Evolutionary conservation across 2,797 vertebrate species (phyloP), one percentile per base, ranked within the genome.

Genomic region (Sciaenops ocellatus): DNA sequence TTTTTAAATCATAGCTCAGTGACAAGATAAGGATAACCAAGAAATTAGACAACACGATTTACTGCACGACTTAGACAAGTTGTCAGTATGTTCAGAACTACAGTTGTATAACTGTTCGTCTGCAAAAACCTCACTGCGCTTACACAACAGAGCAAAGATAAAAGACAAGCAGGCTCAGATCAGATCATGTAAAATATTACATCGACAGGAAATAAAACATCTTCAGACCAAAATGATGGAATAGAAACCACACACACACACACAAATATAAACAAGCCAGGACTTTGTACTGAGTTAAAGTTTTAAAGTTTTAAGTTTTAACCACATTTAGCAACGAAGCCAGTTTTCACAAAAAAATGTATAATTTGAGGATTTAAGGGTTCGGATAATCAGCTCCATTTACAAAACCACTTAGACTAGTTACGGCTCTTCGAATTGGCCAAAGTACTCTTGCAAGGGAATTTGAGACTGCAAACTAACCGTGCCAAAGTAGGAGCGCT

Each of bases 41-140:
- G 57, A 51, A 70, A 75, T 79, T 75, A 71, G 26, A 66, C 30
- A 56, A 69, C 72, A 71, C 41, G 63, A 59, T 63, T 52, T 1
- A 1, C 18, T n/a, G 44, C 26, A 73, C n/a, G 15, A 75, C 63
- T 68, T 64, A 60, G 69, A 77, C 63, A 63, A 70, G 10, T 72
- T 64, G 76, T 55, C 52, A 26, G 34, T 44, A 24, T 26, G 54
- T 50, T 75, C 12, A 15, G 47, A 69, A 73, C 50, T 42, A 30
- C 34, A 38, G 34, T 9, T 9, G 8, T 2, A 8, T 17, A 48
- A 55, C 41, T 34, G 17, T 3, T 2, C 17, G 22, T 41, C n/a
- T 28, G 12, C 28, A 48, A 17, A 12, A 52, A 54, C 44, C 6
- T 71, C 38, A 16, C n/a, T 46, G 66, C 38, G 59, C 16, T 17